Conservation (phyloP, 2,888 invertebrate genomes). For the Thyatira batis region DNA sequence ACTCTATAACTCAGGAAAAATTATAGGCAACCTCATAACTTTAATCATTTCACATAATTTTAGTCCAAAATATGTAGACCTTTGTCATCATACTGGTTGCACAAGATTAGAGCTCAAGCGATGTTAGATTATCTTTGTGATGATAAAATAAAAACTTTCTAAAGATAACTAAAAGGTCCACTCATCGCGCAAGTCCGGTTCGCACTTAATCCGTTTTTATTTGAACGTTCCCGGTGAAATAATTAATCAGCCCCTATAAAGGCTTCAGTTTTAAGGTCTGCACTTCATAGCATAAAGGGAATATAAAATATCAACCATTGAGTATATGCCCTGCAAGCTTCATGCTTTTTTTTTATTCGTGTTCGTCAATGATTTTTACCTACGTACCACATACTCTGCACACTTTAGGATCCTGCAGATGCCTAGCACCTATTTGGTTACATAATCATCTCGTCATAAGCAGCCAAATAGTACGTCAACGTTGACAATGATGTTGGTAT, state of each 20-base stretch:
- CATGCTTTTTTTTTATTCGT: too few relatives aligned
- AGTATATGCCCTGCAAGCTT: too few relatives aligned
- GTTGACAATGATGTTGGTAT: not conserved
- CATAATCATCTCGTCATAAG: not conserved
- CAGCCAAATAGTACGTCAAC: not conserved
- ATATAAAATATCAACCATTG: too few relatives aligned
- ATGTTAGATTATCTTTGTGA: not conserved
- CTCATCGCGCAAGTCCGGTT: not conserved
- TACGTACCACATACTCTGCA: too few relatives aligned
- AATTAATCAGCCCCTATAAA: not conserved
- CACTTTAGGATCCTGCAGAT: not conserved
- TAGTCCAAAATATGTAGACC: not conserved
- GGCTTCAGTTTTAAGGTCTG: not conserved
- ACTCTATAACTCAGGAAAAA: not conserved
- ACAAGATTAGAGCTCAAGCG: not conserved
- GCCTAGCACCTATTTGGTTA: not conserved
- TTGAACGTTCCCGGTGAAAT: not conserved
- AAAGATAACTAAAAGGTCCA: not conserved
- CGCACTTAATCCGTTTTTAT: not conserved
- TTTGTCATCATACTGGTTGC: not conserved
- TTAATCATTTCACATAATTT: conserved; percentile 1
- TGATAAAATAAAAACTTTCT: not conserved
- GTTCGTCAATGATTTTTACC: too few relatives aligned
- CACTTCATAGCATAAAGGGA: too few relatives aligned
- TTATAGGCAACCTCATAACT: not conserved